Evolutionary conservation across 2,797 vertebrate species (phyloP), one percentile per base, ranked within the genome.

Genomic region (Potorous gilbertii): DNA sequence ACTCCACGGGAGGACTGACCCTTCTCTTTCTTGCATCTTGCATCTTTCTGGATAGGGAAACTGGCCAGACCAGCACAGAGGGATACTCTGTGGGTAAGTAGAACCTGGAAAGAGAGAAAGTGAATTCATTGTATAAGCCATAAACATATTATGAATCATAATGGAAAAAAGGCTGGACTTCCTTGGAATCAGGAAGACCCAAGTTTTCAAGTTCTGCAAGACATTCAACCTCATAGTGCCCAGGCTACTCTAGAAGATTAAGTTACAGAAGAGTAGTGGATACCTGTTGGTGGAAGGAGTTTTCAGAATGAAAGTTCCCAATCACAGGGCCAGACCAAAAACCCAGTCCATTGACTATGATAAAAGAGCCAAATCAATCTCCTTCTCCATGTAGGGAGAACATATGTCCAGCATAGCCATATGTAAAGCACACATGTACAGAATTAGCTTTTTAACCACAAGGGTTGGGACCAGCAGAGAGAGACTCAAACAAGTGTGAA

Each of bases 81-180:
- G 98, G 97, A 98, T 97, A 93, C 62, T 54, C 95, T 0, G 40
- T 89, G 3, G 98, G 89, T 46, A 98, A 94, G 94, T 97, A 97
- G 92, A 94, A 98, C 91, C 98, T 98, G 95, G 52, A 46, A 13
- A 34, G 50, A 94, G n/a, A 12, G 66, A 10, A 81, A 46, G 24
- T 46, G n/a, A 81, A 81, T 81, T 81, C 74, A 46, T 81, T 27
- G 40, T 46, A 81, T 40, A 46, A 46, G 21, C 18, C 40, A 27
- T 10, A 6, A 46, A 24, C 21, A 46, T n/a, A 40, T 40, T 40
- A 21, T 11, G 14, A 40, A 5, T 13, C 16, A 6, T 46, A 81
- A 40, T 14, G n/a, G 62, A 66, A 12, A 81, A 21, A 46, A 74
- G n/a, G 18, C 34, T 40, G 16, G 66, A 74, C n/a, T 74, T 74